Base-by-base conservation (phyloP, 2,888 invertebrate species). In the Tholera decimalis region DNA sequence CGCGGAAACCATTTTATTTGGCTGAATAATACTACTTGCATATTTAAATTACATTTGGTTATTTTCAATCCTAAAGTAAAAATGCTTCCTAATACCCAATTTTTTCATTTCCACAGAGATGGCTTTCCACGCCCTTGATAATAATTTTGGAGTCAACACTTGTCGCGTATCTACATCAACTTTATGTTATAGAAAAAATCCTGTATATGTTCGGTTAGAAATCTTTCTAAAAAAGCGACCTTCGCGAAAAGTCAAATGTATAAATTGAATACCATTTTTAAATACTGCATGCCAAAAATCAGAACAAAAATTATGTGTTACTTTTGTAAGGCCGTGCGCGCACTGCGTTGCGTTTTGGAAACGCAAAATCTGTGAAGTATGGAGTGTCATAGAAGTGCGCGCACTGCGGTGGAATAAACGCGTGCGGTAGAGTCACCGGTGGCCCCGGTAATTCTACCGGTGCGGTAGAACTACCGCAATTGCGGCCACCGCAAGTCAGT, bases 11-110 rank as follows among this genome's bases (percentile, higher is more conserved):
- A 51, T 46, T 51, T 67, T 70, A 67, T 73, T 72, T 72, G 73
- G 73, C 60, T 56, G 53, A 68, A 70, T 70, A 68, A 73, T 68
- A 78, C 74, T 71, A 74, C 55, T 54, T 67, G 56, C 61, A 67
- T 47, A 41, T 58, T 70, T 64, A 60, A 67, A 62, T 66, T 41
- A 73, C 49, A 68, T 75, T 71, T 68, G 60, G 64, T 66, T 56
- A 20, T 56, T 54, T 50, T 56, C 55, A 49, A 49, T 65, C 43
- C 28, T 44, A 37, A 39, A 50, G 47, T 55, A 56, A 67, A 65
- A 60, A 70, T 66, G 56, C 61, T 55, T 51, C 62, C 37, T 61
- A 56, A 70, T 47, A 70, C 61, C 59, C 51, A 68, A 44, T 28
- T 28, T n/a, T 35, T 15, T 9, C 5, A 65, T 57, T 63, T 59